These are phyloP conservation scores for Sceliomorpha sp. DNA, from an alignment of 2,888 invertebrate species.

Conservation along the genomic window DNA sequence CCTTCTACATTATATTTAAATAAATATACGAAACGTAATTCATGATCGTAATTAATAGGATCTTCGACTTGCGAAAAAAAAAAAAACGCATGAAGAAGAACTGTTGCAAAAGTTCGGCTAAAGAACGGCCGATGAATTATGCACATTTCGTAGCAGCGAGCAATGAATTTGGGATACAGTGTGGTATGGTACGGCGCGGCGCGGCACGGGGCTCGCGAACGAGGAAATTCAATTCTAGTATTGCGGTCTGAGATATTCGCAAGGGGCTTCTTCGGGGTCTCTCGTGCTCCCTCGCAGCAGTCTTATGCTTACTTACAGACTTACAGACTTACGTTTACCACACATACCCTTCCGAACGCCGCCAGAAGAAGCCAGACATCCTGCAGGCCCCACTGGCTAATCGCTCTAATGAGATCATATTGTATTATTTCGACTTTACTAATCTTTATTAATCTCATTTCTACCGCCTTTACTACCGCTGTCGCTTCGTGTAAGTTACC, in stretches of 20 bases:
- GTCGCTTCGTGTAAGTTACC: slow-evolving; percentile 23
- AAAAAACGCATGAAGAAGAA: too few relatives aligned
- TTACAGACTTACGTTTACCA: slow-evolving; percentile 63
- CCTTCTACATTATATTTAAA: too few relatives aligned
- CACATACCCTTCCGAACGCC: slow-evolving; percentile 50
- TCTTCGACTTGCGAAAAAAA: too few relatives aligned
- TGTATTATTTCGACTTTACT: slow-evolving; percentile 78
- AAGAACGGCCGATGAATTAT: slow-evolving; percentile 44
- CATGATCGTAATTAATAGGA: slow-evolving; percentile 39
- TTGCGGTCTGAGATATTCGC: slow-evolving; percentile 69
- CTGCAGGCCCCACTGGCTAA: slow-evolving; percentile 73
- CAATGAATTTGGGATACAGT: slow-evolving; percentile 53
- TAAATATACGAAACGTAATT: too few relatives aligned
- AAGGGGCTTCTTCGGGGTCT: slow-evolving; percentile 69
- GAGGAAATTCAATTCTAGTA: slow-evolving; percentile 72
- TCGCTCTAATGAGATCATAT: slow-evolving; percentile 79
- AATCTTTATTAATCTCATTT: slow-evolving; percentile 79
- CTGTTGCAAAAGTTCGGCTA: slow-evolving; percentile 7
- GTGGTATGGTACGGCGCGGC: slow-evolving; percentile 14
- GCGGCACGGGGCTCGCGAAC: slow-evolving; percentile 41
- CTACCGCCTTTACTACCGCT: slow-evolving; percentile 58
- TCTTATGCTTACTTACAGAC: slow-evolving; percentile 76
- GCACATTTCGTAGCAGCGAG: slow-evolving; percentile 34
- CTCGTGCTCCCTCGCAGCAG: slow-evolving; percentile 65
- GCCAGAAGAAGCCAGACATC: slow-evolving; percentile 77